Percentiles rank a stretch among this genome's conserved stretches.
Conservation (phyloP, 2,888 invertebrate genomes). For the Drosophila flavopinicola region DNA sequence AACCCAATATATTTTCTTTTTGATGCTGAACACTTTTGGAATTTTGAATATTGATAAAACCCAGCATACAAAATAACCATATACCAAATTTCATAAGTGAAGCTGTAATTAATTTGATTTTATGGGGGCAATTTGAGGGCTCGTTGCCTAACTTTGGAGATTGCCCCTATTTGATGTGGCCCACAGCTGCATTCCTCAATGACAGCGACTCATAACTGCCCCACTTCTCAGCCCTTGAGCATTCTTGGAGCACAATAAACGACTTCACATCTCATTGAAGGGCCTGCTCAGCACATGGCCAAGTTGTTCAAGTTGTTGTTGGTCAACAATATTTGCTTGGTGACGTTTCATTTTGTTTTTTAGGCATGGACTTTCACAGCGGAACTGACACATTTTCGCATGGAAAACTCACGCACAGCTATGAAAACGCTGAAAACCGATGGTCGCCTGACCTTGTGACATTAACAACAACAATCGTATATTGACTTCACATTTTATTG, state of each 20-base stretch:
- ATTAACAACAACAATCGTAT: conserved; percentile 32
- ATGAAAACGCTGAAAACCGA: conserved; percentile 18
- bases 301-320: conserved; percentile 15
- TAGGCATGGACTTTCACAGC: conserved; percentile 20
- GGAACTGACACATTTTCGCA: conserved; percentile 57
- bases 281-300: conserved; percentile 15
- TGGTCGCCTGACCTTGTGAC: conserved; percentile 58
- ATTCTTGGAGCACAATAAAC: conserved; percentile 28
- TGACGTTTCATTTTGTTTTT: conserved; percentile 13
- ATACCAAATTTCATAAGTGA: conserved; percentile 6
- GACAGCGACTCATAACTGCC: conserved; percentile 35
- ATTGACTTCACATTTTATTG: conserved; percentile 35
- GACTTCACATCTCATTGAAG: conserved; percentile 36
- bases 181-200: conserved; percentile 9
- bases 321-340: conserved; percentile 20
- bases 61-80: background rate
- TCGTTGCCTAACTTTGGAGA: conserved; percentile 13
- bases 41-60: too few species aligned
- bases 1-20: too few species aligned
- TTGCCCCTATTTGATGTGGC: background rate
- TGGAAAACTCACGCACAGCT: conserved; percentile 51
- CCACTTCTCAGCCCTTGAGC: conserved; percentile 42
- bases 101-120: background rate
- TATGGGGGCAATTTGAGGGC: conserved; percentile 2
- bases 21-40: too few species aligned